Evolutionary conservation across 2,797 vertebrate species (phyloP).

Genomic region (Carcharodon carcharias): DNA sequence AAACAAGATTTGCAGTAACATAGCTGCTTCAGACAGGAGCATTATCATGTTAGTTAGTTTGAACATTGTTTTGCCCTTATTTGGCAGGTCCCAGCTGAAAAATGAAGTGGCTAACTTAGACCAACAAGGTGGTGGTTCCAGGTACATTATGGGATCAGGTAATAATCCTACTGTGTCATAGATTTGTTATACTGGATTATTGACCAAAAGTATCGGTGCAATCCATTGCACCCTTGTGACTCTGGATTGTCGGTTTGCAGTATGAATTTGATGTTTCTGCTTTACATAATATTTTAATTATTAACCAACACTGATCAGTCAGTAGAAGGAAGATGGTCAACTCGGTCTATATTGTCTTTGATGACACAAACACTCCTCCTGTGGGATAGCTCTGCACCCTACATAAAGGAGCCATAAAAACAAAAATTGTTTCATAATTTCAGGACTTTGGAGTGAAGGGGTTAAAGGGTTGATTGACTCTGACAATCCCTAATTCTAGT

Average conservation of each 20-base stretch:
- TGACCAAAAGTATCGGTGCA: not conserved
- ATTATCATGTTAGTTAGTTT: not conserved
- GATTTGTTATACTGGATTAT: not conserved
- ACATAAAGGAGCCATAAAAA: not conserved
- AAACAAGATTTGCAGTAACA: not conserved
- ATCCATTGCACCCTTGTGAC: not conserved
- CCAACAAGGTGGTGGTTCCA: constrained; percentile 73
- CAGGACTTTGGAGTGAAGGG: no score
- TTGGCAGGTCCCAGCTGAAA: constrained; percentile 66
- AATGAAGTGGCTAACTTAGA: constrained; percentile 59
- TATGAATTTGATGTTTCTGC: not conserved
- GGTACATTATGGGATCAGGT: constrained; percentile 91
- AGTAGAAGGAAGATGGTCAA: not conserved
- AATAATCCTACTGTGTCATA: constrained; percentile 36
- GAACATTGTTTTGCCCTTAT: constrained; percentile 19
- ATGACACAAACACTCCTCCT: not conserved
- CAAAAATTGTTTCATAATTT: not conserved
- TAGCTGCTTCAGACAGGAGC: not conserved
- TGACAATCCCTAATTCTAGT: no score
- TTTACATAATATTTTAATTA: not conserved
- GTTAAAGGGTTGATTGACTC: no score
- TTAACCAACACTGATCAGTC: not conserved
- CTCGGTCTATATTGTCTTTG: not conserved
- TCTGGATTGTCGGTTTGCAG: not conserved
- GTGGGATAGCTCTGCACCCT: not conserved